Base-by-base conservation (phyloP, 1,140 invertebrate genomes). In the Physella acuta region DNA sequence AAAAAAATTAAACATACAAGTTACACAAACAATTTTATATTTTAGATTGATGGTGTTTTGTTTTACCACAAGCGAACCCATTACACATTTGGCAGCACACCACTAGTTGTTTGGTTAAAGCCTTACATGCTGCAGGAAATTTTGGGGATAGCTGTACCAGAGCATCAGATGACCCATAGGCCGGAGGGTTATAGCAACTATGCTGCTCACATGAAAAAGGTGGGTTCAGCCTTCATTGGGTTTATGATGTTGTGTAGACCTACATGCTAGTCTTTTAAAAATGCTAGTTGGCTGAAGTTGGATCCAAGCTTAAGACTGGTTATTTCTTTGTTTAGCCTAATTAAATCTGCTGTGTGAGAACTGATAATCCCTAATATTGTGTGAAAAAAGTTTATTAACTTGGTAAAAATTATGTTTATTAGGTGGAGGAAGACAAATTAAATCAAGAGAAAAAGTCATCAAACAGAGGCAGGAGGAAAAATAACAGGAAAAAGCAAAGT, bases 101-200 rank as follows among this genome's bases (percentile, higher is more conserved):
- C 95, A 0, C 83, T 97, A 17, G 92, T 95, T 0, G 90, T 91
- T 1, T 97, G 94, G 94, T 84, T 96, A 0, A 94, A 92, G 80
- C 88, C 91, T 0, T 95, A 89, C 79, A 95, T 95, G 94, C 77
- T 95, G 14, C 88, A 89, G 1, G 93, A 95, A 86, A 87, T 94
- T 30, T 83, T 96, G 11, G 87, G 88, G 51, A 82, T 90, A 44
- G 69, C 76, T 39, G 81, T 89, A 17, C 85, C 87, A 24, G 79
- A 83, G n/a, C 63, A 69, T 51, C 76, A 81, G 77, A 65, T 83
- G 59, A 71, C 80, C 11, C 64, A 78, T 49, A 78, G 51, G 61
- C 81, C 79, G 17, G 64, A 71, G 5, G 70, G 69, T 49, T 83
- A 83, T 68, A 74, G 74, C 20, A 78, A 72, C 58, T 82, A 80